Base-by-base conservation (phyloP, 2,888 invertebrate genomes). In the Temnothorax ravouxi region DNA sequence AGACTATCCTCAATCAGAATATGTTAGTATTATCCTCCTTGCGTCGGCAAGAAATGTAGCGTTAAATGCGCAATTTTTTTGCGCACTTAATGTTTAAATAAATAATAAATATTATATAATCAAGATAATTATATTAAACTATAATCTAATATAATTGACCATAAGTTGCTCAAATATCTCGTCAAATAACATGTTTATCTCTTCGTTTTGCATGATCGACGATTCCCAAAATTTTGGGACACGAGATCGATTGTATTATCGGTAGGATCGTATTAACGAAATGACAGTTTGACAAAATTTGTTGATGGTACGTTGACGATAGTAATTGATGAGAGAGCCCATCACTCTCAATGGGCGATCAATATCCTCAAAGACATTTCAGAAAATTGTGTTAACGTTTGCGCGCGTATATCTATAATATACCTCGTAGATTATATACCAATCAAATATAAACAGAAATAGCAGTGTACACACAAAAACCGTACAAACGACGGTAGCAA, bases 1-100 rank as follows among this genome's bases (percentile, higher is more conserved):
- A 5, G 9, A 50, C 3, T 18, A 67, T 67, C 66, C 6, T 67
- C 29, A 47, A 67, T 67, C 44, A 67, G 18, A 66, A 29, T 67
- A 2, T 29, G 8, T 38, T 62, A 34, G 9, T 5, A 21, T 62
- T 62, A 38, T n/a, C n/a, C n/a, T 62, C 38, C 9, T 61, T 15
- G 11, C 34, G 8, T 3, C 15, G 18, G n/a, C 29, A 59, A 29
- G 9, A 59, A 3, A 38, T 21, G 1, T 29, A 47, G 21, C 34
- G 18, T 6, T 1, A n/a, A 34, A 54, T 54, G 4, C 21, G 29
- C 2, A 4, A 0, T 54, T 34, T 6, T 6, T 34, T 69, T 15
- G 8, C 21, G 21, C n/a, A 15, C 41, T 34, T 29, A 47, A 8
- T 11, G 9, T 66, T 44, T 29, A 66, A 66, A 11, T 47, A 52